These are phyloP conservation scores for Calliphora vomitoria DNA, from an alignment of 2,888 invertebrate genomes.

Conservation along the genomic window DNA sequence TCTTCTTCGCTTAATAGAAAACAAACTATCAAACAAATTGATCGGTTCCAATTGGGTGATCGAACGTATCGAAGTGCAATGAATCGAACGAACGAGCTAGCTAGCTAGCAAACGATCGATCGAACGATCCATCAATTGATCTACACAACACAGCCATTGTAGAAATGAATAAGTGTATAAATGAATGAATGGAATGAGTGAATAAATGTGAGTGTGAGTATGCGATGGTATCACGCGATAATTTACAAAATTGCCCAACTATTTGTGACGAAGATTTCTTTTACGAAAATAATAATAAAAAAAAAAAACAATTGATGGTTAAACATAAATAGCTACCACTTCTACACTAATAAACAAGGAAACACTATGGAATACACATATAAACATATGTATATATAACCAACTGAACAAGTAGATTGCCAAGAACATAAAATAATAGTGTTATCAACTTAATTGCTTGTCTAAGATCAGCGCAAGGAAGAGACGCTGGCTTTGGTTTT, in stretches of 20 bases:
- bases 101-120: conserved; percentile 34
- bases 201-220: conserved; percentile 79
- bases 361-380: not conserved
- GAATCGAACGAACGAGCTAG: conserved; percentile 67
- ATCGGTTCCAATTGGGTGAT: conserved; percentile 85
- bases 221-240: conserved; percentile 83
- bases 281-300: not conserved
- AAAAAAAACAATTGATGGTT: conserved; percentile 23
- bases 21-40: conserved; percentile 82
- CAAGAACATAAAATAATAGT: conserved; percentile 54
- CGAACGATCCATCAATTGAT: conserved; percentile 41
- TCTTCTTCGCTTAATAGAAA: conserved; percentile 39
- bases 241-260: conserved; percentile 73
- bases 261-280: conserved; percentile 32
- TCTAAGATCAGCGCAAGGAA: conserved; percentile 66
- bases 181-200: conserved; percentile 71
- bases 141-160: conserved; percentile 16
- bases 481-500: conserved; percentile 60
- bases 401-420: not conserved
- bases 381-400: too few relatives aligned
- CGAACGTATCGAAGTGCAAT: conserved; percentile 79
- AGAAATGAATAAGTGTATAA: conserved; percentile 49
- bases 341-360: not conserved
- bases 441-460: conserved; percentile 73
- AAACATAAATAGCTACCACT: conserved; percentile 44